Base-by-base conservation (phyloP, 2,888 invertebrate species). In the Synanthedon vespiformis region DNA sequence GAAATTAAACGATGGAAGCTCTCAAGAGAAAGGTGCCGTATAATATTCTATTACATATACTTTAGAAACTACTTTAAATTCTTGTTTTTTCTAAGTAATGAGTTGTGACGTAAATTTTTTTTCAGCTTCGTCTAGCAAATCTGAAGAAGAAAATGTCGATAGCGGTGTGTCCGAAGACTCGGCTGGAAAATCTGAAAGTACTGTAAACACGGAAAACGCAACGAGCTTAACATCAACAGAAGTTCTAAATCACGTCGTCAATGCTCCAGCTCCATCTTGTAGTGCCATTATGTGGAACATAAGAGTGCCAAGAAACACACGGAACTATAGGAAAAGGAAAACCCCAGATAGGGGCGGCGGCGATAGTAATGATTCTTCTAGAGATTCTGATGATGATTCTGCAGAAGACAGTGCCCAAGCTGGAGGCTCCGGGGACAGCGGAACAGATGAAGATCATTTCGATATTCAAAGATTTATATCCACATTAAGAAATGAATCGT, bases 121-220 rank as follows among this genome's bases (percentile, higher is more conserved):
- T 18, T 18, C 54, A 67, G 70, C 58, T 51, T 64, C 72, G 40
- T 59, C 65, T 54, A 73, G 63, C 61, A 74, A 71, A 61, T 53
- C 40, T 27, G 60, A 71, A 54, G 80, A 85, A 56, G 86, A 85
- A 52, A 86, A 82, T 69, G 75, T 72, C 18, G 87, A 88, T 53
- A 88, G 87, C 61, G 88, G 86, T 5, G 72, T 87, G 22, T 83
- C 80, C 4, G 82, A 79, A 4, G 88, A 86, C 57, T 83, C 80
- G 5, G 83, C 79, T 3, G 88, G 86, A 57, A 87, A 85, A 57
- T 85, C 85, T n/a, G 88, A 85, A 60, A 84, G 83, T 56, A 80
- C 80, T 1, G 80, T 80, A 57, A 87, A 22, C 22, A 22, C 16
- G 8, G 48, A 48, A 5, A 48, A 22, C 16, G 16, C 48, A 6